Evolutionary conservation across 2,113 vertebrate species (phyloP), one percentile per base, ranked within the genome.

Genomic region (Eulemur rufifrons): DNA sequence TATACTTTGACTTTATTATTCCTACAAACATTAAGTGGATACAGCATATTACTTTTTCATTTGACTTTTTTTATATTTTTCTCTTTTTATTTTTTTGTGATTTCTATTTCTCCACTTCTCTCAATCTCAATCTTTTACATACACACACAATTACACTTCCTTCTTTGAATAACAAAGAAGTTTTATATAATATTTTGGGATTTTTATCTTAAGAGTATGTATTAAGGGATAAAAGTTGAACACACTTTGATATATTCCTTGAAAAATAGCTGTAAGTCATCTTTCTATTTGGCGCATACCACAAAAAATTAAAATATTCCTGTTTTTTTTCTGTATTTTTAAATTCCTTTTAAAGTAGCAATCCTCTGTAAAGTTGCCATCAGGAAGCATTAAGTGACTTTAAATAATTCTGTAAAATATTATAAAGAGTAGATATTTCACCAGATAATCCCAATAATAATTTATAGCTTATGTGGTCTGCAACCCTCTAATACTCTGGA

Each of bases 341-440:
- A 64, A 91, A 81, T 95, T 97, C 85, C 34, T 95, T 94, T 98
- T 96, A 97, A 98, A 96, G 39, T 61, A 94, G 8, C 39, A 94
- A 56, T 77, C 32, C 61, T 96, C 91, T 98, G 61, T 59, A 97
- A 98, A 95, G 64, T 93, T 94, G 80, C 20, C 25, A 45, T 96
- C 82, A 97, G 74, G 39, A 97, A 88, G n/a, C 56, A 64, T 69
- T 97, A 97, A 96, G 13, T 97, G 50, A 90, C 95, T 89, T 96
- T 98, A 97, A 97, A 98, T 97, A 97, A 98, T 97, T 98, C 89
- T 97, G 68, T 84, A 96, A 97, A 96, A 97, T 97, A 95, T 91
- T 47, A 81, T 83, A 94, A 94, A 95, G 69, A 68, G 47, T 63
- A 95, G 50, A 95, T 97, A 92, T 96, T 88, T 97, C 80, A 95